Percentiles rank a stretch among this genome's conserved stretches.
These are phyloP conservation scores for Resseliella maxima DNA, from an alignment of 2,888 invertebrate genomes.

Conservation along the genomic window DNA sequence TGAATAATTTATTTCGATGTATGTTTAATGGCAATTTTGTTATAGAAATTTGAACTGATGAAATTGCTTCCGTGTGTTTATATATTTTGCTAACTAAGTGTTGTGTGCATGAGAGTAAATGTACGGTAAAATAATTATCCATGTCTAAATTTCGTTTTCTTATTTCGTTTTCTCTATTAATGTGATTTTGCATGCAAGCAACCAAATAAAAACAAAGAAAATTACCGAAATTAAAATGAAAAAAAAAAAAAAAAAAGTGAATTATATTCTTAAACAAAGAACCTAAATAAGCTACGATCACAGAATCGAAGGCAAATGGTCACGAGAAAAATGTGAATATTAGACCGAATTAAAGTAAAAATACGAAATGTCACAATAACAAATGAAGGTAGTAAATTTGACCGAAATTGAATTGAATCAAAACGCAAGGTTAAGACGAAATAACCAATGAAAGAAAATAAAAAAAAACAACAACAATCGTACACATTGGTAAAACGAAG, in stretches of 20 bases:
- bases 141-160: not conserved
- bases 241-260: not conserved
- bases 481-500: no score
- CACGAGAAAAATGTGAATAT: not conserved
- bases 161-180: not conserved
- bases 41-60: not conserved
- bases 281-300: not conserved
- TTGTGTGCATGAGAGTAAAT: not conserved
- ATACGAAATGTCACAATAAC: not conserved
- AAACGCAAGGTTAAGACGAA: no score
- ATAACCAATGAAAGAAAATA: not conserved
- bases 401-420: not conserved
- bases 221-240: not conserved
- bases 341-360: not conserved
- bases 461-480: no score
- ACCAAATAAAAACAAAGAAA: not conserved
- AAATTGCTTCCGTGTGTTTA: not conserved
- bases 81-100: not conserved
- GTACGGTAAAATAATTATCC: slow-evolving; percentile 18
- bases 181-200: slow-evolving; percentile 16
- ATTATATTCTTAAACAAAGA: not conserved
- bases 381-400: not conserved
- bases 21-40: not conserved
- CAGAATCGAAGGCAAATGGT: not conserved
- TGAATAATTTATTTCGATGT: not conserved